Evolutionary conservation across 1,140 invertebrate species (phyloP), one percentile per base, ranked within the genome.

Genomic region (Pseudoatta argentina): DNA sequence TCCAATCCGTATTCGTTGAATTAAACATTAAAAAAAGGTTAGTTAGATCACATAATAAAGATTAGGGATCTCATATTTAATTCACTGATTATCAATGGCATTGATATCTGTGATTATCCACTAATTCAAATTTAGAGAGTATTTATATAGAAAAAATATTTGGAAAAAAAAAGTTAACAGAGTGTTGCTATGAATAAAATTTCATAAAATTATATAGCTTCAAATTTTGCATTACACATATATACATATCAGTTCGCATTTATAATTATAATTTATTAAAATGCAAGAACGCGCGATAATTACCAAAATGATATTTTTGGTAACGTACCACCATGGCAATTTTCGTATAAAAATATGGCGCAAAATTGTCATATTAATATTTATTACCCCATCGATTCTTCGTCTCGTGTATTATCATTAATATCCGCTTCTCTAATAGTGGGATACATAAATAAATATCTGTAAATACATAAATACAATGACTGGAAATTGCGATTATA

Each of bases 361-460:
- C 39, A 18, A 51, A 73, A 83, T 75, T 61, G 39, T 63, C 24
- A n/a, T 63, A 83, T 83, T 73, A 83, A 83, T 61, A 83, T 83
- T 83, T 75, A 83, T 83, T 55, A 39, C 39, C 14, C 21, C 53
- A 27, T 72, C 67, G 67, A 83, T 83, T 30, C 44, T 75, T 73
- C 55, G 18, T 55, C 24, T 67, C 34, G 18, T 30, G 30, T 18
- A 48, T 82, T 73, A 82, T 75, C 39, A 34, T 83, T 73, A 75
- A 83, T 75, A 75, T 75, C 79, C 57, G 69, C 24, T 83, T 14
- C 55, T 83, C 69, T 83, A 83, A 83, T 83, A 83, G 53, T 48
- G 24, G 34, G 61, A 83, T 83, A 75, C 79, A 75, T 83, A 83
- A 83, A 73, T 83, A 83, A 83, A 82, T 69, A 82, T 82, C 16